Evolutionary conservation across 92 coral and sea anemone species (phyloP), one percentile per base, ranked within the genome.

Genomic region (Plumapathes pennacea): DNA sequence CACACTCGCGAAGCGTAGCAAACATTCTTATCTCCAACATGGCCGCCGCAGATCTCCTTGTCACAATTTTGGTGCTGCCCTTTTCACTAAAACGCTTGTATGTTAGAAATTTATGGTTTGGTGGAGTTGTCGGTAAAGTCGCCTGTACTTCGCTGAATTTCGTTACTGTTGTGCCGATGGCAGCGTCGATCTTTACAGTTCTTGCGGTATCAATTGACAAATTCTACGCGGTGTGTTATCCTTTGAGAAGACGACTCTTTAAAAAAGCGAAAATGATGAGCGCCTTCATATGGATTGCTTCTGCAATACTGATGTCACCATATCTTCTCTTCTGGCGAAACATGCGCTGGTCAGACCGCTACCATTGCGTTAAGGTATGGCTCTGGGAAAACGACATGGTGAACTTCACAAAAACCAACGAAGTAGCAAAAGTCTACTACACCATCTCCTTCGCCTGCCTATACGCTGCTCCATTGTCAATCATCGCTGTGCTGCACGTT

Each of bases 11-110:
- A 50, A 51, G 42, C 12, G 57, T 64, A 14, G 30, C 73, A 9
- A 64, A 31, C 58, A 14, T 73, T 28, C 67, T 73, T 10, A 73
- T 73, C 8, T 64, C 73, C 0, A 73, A 73, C 59, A 63, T 73
- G 73, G 81, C 81, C 8, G 19, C 64, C 1, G 81, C 81, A n/a
- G 81, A 73, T 28, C 50, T 73, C 42, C 22, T 73, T 3, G 21
- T 68, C 28, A 44, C 74, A 12, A 0, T 73, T 25, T 52, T 65
- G 20, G 74, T 59, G 30, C 62, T 73, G 81, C 25, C 81, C 9
- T 46, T 43, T 23, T n/a, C 64, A 0, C 58, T 73, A 10, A 37
- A 18, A 0, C 54, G 8, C 12, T 10, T 63, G 15, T 73, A 52
- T 51, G 57, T 25, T n/a, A 15, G 15, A 24, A 46, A 54, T 37